Evolutionary conservation across 1,140 invertebrate species (phyloP), one percentile per base, ranked within the genome.

Genomic region (Penaeus chinensis): DNA sequence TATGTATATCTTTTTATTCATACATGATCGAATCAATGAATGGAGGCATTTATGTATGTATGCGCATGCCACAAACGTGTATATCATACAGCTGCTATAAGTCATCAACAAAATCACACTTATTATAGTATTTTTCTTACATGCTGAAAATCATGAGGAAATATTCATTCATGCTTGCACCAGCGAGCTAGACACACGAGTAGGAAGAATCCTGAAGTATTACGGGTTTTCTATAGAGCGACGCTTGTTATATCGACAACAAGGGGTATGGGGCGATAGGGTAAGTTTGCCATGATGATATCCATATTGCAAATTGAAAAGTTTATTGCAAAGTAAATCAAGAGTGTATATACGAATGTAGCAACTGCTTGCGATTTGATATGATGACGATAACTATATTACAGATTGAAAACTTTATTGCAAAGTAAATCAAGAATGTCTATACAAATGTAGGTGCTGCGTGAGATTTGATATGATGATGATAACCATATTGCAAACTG

Each of bases 41-140:
- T 74, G 16, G 18, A 37, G 18, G 37, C 24, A 24, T 37, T 0
- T 5, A 18, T 16, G 19, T 74, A 74, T 37, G n/a, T 11, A 16
- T 19, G n/a, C 8, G 24, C 5, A 19, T 32, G 27, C 5, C 27
- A 27, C 42, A 32, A 7, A 27, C n/a, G 71, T 37, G 13, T 74
- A n/a, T 74, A 27, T 74, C 71, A 37, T 19, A 24, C 24, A 10
- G 13, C 71, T 27, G 16, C 37, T 62, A 32, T 42, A 62, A 82
- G 80, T 63, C 80, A 65, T 37, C 62, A 60, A 82, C 80, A 82
- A 82, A 82, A 32, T 82, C 60, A 82, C 65, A 42, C 0, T 66
- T 69, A 82, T n/a, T 82, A 19, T 37, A 77, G 77, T 79, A 82
- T 82, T 82, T 82, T 71, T 42, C 81, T 82, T 82, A 82, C 37